phyloP scores from a whole-genome alignment of 2,888 invertebrate species.

The Flexamia atlantica region DNA sequence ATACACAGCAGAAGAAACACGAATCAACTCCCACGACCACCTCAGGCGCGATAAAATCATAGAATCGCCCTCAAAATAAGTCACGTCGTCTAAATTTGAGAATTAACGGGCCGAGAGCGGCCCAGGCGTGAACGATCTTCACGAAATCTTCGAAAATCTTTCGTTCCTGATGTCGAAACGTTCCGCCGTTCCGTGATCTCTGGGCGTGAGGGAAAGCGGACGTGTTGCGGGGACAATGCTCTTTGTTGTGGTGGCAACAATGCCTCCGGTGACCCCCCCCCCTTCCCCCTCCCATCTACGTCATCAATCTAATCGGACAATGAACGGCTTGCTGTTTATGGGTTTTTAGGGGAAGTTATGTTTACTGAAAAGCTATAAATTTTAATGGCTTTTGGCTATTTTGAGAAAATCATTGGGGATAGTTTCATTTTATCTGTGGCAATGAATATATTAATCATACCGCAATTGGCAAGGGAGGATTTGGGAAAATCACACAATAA shows the following conservation, averaged over 20 bases:
- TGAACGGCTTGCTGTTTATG: background rate
- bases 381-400: too few relatives aligned
- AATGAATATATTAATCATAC: too few relatives aligned
- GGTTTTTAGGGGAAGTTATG: too few relatives aligned
- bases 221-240: slow-evolving; percentile 25
- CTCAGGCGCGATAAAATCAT: background rate
- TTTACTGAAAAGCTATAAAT: too few relatives aligned
- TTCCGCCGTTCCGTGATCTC: slow-evolving; percentile 1
- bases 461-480: too few relatives aligned
- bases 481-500: too few relatives aligned
- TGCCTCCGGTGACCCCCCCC: background rate
- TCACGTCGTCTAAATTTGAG: slow-evolving; percentile 15
- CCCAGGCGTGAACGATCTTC: background rate
- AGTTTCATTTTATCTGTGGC: too few relatives aligned
- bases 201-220: slow-evolving; percentile 48
- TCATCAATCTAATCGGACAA: background rate
- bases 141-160: slow-evolving; percentile 9
- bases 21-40: background rate
- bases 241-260: slow-evolving; percentile 49
- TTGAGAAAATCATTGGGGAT: too few relatives aligned
- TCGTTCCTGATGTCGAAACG: slow-evolving; percentile 1
- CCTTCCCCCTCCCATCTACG: background rate
- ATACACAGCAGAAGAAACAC: too few relatives aligned
- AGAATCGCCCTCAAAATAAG: background rate
- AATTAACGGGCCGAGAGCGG: slow-evolving; percentile 4